Evolutionary conservation across 1,140 invertebrate species (phyloP).

Genomic region (Bombus impatiens): DNA sequence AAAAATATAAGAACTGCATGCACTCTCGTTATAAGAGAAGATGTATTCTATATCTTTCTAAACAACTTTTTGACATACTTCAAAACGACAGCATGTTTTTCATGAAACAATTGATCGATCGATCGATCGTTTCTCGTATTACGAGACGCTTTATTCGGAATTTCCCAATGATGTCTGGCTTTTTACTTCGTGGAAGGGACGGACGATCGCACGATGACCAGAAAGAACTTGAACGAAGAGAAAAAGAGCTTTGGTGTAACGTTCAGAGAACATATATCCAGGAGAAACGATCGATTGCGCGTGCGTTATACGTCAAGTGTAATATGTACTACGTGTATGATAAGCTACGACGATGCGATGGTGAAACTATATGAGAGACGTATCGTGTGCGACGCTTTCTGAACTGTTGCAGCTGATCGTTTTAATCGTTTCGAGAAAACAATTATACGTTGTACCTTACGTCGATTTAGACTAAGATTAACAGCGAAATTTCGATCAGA

Average conservation of each 20-base stretch:
- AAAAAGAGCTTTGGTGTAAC: not conserved
- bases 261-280: too few species aligned
- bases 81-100: too few species aligned
- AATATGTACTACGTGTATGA: constrained; percentile 16
- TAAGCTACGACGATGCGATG: not conserved
- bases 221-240: not conserved
- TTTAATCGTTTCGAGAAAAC: constrained; percentile 12
- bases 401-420: not conserved
- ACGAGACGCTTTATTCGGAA: not conserved
- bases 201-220: not conserved
- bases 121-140: not conserved
- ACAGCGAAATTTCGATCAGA: not conserved
- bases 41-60: too few species aligned
- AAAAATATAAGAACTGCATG: too few species aligned
- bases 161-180: not conserved
- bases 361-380: not conserved
- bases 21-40: too few species aligned
- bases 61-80: too few species aligned
- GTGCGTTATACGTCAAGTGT: not conserved
- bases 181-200: not conserved
- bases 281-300: constrained; percentile 17
- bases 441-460: not conserved
- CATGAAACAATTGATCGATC: too few species aligned
- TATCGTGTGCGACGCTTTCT: constrained; percentile 10
- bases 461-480: constrained; percentile 7